Evolutionary conservation across 1,140 invertebrate species (phyloP), one percentile per base, ranked within the genome.

Genomic region (Probaryconus sp.): DNA sequence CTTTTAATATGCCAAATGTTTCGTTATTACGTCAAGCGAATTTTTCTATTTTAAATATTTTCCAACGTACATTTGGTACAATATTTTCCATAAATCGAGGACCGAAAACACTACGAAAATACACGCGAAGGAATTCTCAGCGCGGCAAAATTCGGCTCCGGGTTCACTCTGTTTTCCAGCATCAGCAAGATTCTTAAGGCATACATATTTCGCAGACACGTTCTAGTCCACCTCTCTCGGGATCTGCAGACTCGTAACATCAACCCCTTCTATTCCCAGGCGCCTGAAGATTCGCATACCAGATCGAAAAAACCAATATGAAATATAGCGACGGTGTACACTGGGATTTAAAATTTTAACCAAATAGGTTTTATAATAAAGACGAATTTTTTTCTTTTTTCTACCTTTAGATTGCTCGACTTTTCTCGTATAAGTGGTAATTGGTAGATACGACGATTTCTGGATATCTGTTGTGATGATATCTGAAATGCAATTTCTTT

Each of bases 181-280:
- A 18, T 7, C 38, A 47, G 50, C 28, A 47, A 71, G 63, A 81
- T 82, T 80, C 68, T 63, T 61, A 42, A 79, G 72, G 77, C 67
- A 74, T 77, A 78, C 80, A 79, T 81, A 81, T 81, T 83, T 83
- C 77, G 78, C 79, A 78, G 70, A 40, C 70, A 50, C 26, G 71
- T 55, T 55, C 45, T 69, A 75, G 77, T 77, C 73, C 78, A 79
- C 79, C 80, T 80, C 75, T 73, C 80, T 48, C 51, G 73, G 58
- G 79, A 83, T 75, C 64, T 67, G 42, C 61, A 63, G 76, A 53
- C 67, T 76, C 74, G 76, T 75, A 77, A 77, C 75, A 69, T 60
- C 70, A 73, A 74, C 50, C 78, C 61, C 72, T 64, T 63, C 50
- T 76, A 74, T 74, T 61, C 35, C 55, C 47, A 30, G 26, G 35